phyloP scores from a whole-genome alignment of 2,888 invertebrate genomes.

The Caenorhabditis macrosperma region DNA sequence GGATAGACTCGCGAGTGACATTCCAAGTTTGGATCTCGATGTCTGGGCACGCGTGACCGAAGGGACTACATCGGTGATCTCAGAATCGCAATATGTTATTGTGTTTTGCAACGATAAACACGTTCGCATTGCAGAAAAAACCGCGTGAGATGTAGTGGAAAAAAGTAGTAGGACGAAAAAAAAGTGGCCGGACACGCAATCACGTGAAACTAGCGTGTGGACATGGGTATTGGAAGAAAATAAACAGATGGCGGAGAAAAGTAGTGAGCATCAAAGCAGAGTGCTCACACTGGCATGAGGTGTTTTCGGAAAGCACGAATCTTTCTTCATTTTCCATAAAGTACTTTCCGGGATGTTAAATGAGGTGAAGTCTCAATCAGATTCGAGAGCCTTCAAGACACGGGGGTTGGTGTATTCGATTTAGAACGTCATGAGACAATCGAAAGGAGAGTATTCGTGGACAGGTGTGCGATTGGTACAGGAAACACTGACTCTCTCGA shows the following conservation, averaged over 20 bases:
- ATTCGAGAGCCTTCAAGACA: too few species aligned
- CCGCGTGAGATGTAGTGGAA: not conserved
- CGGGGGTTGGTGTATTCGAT: too few species aligned
- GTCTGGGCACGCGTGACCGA: not conserved
- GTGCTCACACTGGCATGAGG: not conserved
- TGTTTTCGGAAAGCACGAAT: too few species aligned
- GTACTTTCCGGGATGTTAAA: too few species aligned
- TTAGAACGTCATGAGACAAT: too few species aligned
- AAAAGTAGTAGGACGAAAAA: not conserved
- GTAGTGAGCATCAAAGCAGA: not conserved
- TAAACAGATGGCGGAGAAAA: constrained; percentile 8
- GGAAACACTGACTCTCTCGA: not conserved
- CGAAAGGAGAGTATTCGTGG: not conserved
- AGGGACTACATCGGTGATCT: not conserved
- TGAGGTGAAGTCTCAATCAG: too few species aligned
- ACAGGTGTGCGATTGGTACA: not conserved
- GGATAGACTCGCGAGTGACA: not conserved
- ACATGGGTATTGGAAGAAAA: constrained; percentile 3
- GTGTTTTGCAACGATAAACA: not conserved
- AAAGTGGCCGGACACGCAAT: not conserved
- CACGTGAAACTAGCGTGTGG: constrained; percentile 52
- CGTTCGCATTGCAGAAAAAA: not conserved
- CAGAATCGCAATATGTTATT: not conserved
- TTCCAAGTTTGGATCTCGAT: not conserved
- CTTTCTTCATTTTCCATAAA: too few species aligned